These are phyloP conservation scores for Melanerpes formicivorus DNA, from an alignment of 2,113 vertebrate genomes.

Conservation along the genomic window DNA sequence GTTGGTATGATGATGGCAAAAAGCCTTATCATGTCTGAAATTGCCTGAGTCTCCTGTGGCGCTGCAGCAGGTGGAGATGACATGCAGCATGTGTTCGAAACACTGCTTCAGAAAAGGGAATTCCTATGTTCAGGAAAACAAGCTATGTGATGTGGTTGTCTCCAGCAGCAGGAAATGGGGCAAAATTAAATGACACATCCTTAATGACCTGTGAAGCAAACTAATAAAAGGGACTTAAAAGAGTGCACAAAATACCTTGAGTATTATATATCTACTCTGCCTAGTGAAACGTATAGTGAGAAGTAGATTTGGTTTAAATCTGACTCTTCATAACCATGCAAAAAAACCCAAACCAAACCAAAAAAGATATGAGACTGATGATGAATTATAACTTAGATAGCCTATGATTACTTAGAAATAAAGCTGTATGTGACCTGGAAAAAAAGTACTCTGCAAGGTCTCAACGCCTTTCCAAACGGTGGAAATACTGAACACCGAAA, in stretches of 20 bases:
- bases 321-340: background rate
- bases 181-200: background rate
- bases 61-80: constrained; percentile 12
- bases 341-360: background rate
- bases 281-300: background rate
- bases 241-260: background rate
- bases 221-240: background rate
- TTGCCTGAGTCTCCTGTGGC: background rate
- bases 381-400: background rate
- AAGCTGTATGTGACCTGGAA: background rate
- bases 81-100: background rate
- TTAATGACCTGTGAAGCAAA: constrained; percentile 23
- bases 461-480: background rate
- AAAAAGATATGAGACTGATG: background rate
- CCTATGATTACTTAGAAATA: background rate
- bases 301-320: background rate
- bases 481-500: background rate
- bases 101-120: background rate
- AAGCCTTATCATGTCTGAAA: background rate
- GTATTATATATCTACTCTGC: background rate
- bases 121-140: background rate
- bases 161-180: background rate
- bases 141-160: background rate
- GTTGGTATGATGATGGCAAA: background rate
- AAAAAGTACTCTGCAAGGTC: background rate